Conservation (phyloP, 1,140 invertebrate species). For the Ridgeia piscesae region DNA sequence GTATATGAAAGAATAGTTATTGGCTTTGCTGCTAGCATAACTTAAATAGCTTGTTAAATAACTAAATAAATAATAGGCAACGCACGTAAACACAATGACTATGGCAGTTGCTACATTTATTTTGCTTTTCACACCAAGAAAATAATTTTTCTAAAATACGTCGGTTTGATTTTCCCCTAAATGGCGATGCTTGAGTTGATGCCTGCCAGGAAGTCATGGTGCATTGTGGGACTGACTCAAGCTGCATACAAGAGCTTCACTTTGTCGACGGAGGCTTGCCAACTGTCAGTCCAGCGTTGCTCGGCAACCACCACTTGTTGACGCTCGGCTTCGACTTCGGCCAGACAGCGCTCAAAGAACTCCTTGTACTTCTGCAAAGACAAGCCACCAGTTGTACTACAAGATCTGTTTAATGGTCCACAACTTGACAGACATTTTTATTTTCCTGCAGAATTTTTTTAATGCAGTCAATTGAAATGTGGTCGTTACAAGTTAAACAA, state of each 20-base stretch:
- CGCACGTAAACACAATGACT: background rate
- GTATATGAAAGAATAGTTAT: background rate
- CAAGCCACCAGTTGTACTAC: background rate
- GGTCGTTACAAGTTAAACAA: background rate
- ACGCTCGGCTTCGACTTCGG: slow-evolving; percentile 44
- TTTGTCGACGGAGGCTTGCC: slow-evolving; percentile 50
- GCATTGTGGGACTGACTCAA: background rate
- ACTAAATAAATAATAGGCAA: no score
- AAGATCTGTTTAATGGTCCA: background rate
- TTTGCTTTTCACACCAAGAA: background rate
- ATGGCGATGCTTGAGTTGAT: no score
- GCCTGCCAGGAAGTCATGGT: no score
- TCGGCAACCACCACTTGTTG: slow-evolving; percentile 40
- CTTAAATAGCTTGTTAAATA: no score
- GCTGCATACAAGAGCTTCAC: slow-evolving; percentile 45
- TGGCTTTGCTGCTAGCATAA: background rate
- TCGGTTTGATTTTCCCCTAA: background rate
- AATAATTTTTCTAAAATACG: background rate
- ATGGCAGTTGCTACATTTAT: background rate
- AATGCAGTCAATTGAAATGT: no score
- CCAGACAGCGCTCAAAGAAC: slow-evolving; percentile 43
- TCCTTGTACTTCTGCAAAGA: slow-evolving; percentile 47
- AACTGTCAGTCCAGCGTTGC: slow-evolving; percentile 49
- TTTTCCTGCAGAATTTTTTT: background rate
- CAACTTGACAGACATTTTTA: background rate